Conservation (phyloP, 2,888 invertebrate species). For the Lagria hirta region DNA sequence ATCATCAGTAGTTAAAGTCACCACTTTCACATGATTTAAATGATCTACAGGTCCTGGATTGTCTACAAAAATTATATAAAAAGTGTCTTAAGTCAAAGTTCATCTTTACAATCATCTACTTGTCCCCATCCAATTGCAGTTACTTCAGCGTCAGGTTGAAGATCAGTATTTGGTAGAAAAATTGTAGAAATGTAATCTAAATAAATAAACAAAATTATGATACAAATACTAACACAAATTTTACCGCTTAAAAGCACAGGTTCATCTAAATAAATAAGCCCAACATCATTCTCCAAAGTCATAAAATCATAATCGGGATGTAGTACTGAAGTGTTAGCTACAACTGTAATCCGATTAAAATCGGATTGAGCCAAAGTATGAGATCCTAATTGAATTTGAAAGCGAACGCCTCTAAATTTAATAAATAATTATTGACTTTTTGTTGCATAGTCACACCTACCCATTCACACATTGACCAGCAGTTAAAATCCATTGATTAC, state of each 20-base stretch:
- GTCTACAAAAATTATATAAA: constrained; percentile 1
- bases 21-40: neutral
- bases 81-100: constrained; percentile 1
- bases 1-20: constrained; percentile 1
- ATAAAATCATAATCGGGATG: constrained; percentile 7
- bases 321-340: constrained; percentile 1
- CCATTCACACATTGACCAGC: constrained; percentile 5
- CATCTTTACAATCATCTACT: constrained; percentile 2
- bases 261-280: constrained; percentile 4
- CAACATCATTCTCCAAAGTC: constrained; percentile 8
- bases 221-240: neutral
- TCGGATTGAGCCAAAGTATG: neutral
- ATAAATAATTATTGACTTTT: neutral
- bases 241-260: too few relatives aligned
- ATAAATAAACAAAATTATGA: constrained; percentile 2
- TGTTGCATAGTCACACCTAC: neutral
- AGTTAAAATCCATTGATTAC: constrained; percentile 9
- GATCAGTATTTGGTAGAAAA: constrained; percentile 14
- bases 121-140: constrained; percentile 12
- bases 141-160: constrained; percentile 9
- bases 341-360: neutral
- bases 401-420: constrained; percentile 4
- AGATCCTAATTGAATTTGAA: constrained; percentile 9
- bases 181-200: constrained; percentile 15
- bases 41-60: neutral